A percentile compares a stretch with the other conserved stretches of the same genome.
Conservation (phyloP, 2,888 invertebrate genomes). For the Tinea trinotella region DNA sequence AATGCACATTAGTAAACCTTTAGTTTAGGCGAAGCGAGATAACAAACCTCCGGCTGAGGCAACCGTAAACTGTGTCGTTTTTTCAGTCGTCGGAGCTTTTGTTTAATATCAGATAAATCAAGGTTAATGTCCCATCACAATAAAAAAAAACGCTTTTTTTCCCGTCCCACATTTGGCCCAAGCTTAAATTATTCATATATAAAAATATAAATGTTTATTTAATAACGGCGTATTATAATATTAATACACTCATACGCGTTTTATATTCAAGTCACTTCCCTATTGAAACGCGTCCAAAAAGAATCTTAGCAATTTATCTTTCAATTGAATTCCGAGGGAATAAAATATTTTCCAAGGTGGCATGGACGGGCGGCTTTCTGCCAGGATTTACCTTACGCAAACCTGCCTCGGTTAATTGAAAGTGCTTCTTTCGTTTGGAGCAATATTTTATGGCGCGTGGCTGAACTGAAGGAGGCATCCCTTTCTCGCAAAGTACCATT, state of each 20-base stretch:
- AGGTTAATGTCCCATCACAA: no score
- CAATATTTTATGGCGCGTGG: slow-evolving; percentile 60
- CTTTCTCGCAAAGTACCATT: slow-evolving; percentile 40
- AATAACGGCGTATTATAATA: not conserved
- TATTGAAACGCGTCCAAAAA: slow-evolving; percentile 19
- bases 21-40: no score
- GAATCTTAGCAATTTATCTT: slow-evolving; percentile 24
- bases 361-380: slow-evolving; percentile 45
- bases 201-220: no score
- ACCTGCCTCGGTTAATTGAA: slow-evolving; percentile 65
- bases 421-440: slow-evolving; percentile 64
- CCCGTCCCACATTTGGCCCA: no score
- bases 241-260: not conserved
- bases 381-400: slow-evolving; percentile 57
- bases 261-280: slow-evolving; percentile 8
- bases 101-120: no score
- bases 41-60: no score
- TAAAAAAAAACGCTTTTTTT: no score
- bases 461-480: slow-evolving; percentile 34
- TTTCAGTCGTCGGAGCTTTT: no score
- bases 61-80: no score
- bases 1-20: no score
- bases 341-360: slow-evolving; percentile 40
- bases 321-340: slow-evolving; percentile 27
- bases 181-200: no score